A percentile compares a stretch with the other conserved stretches of the same genome.
Conservation (phyloP, 2,797 vertebrate genomes). For the Molothrus aeneus region DNA sequence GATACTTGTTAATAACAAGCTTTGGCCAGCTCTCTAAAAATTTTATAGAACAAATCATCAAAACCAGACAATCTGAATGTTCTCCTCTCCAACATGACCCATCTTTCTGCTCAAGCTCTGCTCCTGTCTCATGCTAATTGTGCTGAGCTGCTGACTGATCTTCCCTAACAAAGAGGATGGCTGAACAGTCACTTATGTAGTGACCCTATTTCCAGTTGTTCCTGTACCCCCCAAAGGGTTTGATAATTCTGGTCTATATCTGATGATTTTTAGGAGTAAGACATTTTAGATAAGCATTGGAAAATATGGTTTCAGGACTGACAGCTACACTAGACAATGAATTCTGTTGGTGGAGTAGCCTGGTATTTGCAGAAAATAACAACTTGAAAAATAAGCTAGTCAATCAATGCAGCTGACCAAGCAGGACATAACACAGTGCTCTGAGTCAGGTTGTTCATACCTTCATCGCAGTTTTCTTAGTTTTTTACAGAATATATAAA, state of each 20-base stretch:
- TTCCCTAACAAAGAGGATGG: neutral
- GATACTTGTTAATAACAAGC: neutral
- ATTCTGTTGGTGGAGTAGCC: neutral
- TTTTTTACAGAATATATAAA: neutral
- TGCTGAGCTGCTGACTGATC: neutral
- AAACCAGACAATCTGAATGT: neutral
- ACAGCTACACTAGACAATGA: neutral
- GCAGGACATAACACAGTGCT: neutral
- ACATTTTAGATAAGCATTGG: neutral
- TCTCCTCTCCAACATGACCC: neutral
- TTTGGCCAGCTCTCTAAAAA: neutral
- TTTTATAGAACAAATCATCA: neutral
- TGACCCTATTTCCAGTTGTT: neutral
- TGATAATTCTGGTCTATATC: neutral
- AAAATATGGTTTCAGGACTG: neutral
- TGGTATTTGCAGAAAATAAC: neutral
- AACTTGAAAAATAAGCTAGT: neutral
- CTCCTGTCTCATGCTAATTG: neutral
- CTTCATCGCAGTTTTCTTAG: neutral
- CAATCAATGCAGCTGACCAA: neutral
- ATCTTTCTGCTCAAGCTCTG: neutral
- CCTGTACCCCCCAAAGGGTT: neutral
- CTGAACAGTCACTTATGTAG: neutral
- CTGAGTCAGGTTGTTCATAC: neutral
- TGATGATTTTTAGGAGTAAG: neutral